phyloP scores from a whole-genome alignment of 2,113 vertebrate species.

The Tyrannus savana region DNA sequence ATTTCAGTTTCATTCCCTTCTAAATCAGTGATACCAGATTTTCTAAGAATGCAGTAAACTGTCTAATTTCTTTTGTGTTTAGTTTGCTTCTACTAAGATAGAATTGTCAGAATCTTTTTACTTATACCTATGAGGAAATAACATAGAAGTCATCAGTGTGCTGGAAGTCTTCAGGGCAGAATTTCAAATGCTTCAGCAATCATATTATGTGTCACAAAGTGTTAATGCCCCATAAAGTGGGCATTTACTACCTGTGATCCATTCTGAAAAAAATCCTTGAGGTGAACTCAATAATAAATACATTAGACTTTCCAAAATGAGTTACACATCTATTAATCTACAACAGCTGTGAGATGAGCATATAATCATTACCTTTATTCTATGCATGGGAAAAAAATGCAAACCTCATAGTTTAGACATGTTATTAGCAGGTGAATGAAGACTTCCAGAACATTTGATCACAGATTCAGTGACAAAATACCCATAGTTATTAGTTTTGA shows the following conservation, averaged over 20 bases:
- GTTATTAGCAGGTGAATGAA: neutral
- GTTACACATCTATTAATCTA: neutral
- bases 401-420: neutral
- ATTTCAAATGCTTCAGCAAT: neutral
- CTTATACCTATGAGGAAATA: neutral
- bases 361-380: neutral
- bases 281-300: neutral
- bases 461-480: neutral
- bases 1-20: neutral
- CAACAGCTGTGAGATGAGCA: neutral
- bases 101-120: neutral
- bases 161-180: neutral
- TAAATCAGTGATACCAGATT: neutral
- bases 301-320: neutral
- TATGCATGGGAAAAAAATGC: neutral
- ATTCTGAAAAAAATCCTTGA: neutral
- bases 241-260: neutral
- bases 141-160: neutral
- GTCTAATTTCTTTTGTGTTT: too few relatives aligned
- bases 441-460: neutral
- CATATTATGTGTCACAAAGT: neutral
- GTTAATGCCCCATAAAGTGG: neutral
- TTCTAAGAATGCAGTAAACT: neutral
- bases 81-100: neutral
- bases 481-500: neutral